Base-by-base conservation (phyloP, 2,797 vertebrate genomes). In the Muscicapa comitata region DNA sequence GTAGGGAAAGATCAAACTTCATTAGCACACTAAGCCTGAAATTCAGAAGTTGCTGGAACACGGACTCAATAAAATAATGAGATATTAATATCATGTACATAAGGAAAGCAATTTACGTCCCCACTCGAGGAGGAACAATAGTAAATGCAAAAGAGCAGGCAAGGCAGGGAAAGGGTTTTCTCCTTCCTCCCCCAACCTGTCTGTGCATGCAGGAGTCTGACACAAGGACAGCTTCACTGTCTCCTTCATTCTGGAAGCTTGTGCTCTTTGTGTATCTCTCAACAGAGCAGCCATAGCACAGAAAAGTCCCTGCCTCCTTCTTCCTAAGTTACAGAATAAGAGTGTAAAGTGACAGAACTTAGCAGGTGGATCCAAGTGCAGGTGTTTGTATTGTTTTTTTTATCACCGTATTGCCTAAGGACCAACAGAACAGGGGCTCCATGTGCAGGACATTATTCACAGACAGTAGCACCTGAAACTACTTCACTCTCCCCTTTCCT, bases 401-500 rank as follows among this genome's bases (percentile, higher is more conserved):
- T 31, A 74, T 67, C 53, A 18, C 0, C 0, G 20, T 23, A 37
- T 86, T 87, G 95, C 91, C 91, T 72, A 87, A 89, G 72, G 85
- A 92, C 42, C 81, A 88, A 83, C 57, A 93, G 65, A 93, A 73
- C 54, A 42, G 65, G 50, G 85, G 63, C 61, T 76, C 54, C 43
- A 4, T 33, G 47, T 55, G 86, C 31, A 86, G 71, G 50, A 13
- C 24, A 50, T 16, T 57, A 59, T 4, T 23, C 72, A 70, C 54
- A 90, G 63, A 80, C 76, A 88, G 82, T 1, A 93, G 66, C 76
- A 92, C 81, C 72, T 88, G 81, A 91, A 93, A 91, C 70, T 15
- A 50, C 76, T 81, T 80, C 59, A 29, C 16, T 65, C 10, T 5
- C 9, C n/a, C n/a, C 31, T 40, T 23, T 63, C 65, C 53, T 47